Base-by-base conservation (phyloP, 1,140 invertebrate species). In the Habropoda laboriosa region DNA sequence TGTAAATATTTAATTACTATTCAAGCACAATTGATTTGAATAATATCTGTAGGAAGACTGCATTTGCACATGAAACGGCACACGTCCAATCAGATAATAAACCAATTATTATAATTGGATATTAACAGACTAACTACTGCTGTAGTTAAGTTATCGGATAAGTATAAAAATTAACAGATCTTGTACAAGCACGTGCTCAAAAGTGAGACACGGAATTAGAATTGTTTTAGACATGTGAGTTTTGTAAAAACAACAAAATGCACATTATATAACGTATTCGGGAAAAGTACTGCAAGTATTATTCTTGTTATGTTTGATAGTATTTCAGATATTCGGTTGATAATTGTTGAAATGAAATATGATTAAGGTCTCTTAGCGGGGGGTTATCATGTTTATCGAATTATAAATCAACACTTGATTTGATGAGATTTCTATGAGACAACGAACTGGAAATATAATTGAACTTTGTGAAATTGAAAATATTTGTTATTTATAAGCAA, bases 11-110 rank as follows among this genome's bases (percentile, higher is more conserved):
- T 49, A 53, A 75, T 74, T 74, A 79, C 27, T 66, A 45, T 55
- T 73, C 21, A 42, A 80, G 53, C 68, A 60, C 55, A 72, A 73
- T 79, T 73, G n/a, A 80, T 30, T 58, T 47, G 32, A 74, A 80
- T 40, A 38, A 61, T 47, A 42, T 18, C 40, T 35, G 40, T 45
- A 82, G 53, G 49, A 79, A 86, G 40, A 81, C 55, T 83, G 55
- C 67, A 86, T 85, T 79, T 83, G 67, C 74, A 79, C 84, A 85
- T 61, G 79, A 74, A 89, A 86, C 84, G 63, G 49, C 73, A 78
- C 86, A 83, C 87, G 87, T 89, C 87, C 86, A 88, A 63, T 73
- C 58, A 85, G 80, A 89, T 89, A 88, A 86, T 88, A 89, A 88
- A 68, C 64, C 18, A 60, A 64, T 58, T 66, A 55, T 10, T 47